These are phyloP conservation scores for Aphrophora alni DNA, from an alignment of 2,888 invertebrate species.

Conservation along the genomic window DNA sequence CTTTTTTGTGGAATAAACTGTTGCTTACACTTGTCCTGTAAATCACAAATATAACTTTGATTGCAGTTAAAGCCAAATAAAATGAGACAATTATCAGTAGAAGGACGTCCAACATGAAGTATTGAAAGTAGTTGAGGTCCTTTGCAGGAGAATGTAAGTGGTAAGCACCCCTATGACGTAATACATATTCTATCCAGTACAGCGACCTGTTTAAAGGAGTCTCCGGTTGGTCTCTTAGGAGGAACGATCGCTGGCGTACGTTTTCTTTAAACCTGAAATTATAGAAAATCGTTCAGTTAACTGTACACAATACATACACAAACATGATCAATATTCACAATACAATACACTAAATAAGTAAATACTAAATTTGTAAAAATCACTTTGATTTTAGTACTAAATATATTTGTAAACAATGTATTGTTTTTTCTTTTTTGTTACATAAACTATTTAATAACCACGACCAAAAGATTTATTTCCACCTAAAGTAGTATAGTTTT, in stretches of 20 bases:
- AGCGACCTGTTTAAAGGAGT: conserved; percentile 77
- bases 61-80: background rate
- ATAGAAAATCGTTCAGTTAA: conserved; percentile 9
- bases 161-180: conserved; percentile 81
- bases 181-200: conserved; percentile 87
- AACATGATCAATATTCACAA: too few relatives aligned
- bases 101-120: conserved; percentile 16
- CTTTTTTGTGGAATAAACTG: too few relatives aligned
- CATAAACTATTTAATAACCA: too few relatives aligned
- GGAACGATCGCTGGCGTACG: conserved; percentile 69
- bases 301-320: too few relatives aligned
- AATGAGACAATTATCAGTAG: background rate
- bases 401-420: too few relatives aligned
- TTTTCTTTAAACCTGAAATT: conserved; percentile 64
- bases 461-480: too few relatives aligned
- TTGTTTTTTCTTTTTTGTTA: too few relatives aligned
- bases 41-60: background rate
- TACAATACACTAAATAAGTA: too few relatives aligned
- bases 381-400: background rate
- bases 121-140: conserved; percentile 11
- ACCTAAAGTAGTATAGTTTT: too few relatives aligned
- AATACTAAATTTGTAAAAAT: background rate
- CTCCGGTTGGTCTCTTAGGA: conserved; percentile 77
- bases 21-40: background rate
- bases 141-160: conserved; percentile 72